Base-by-base conservation (phyloP, 2,888 invertebrate species). In the Hydriomena furcata region DNA sequence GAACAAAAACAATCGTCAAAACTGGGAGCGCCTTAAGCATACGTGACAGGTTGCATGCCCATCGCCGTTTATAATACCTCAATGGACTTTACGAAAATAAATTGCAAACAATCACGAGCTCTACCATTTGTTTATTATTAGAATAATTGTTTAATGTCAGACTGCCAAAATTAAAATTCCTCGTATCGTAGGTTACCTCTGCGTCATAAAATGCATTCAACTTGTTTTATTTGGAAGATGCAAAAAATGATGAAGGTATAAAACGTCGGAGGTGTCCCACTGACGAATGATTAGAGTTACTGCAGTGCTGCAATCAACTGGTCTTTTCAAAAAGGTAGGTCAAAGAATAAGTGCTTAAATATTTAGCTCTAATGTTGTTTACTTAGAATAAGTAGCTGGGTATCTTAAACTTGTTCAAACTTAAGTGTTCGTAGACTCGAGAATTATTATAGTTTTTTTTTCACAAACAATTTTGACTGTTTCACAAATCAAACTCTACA, bases 211-310 rank as follows among this genome's bases (percentile, higher is more conserved):
- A 45, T 48, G 45, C 38, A 43, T 54, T 3, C 64, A 76, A 73
- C 75, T 60, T 58, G 77, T 75, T 74, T 68, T 55, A 45, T 44
- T 55, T 48, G 54, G 64, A 67, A 65, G 21, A 36, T 23, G 55
- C 58, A 46, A 58, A n/a, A n/a, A 42, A 55, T 52, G 52, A 55
- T 48, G 60, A 37, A 21, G 46, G 68, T 76, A 75, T 76, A 76
- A 67, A 76, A 71, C 63, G 60, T 61, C 52, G 46, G 23, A 27
- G 60, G 13, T 24, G 27, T 37, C 7, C 30, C 37, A 44, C 38
- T 30, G 27, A 20, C 36, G 53, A 49, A 66, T 66, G 63, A 67
- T 36, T 65, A 60, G 58, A 46, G 48, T 40, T 34, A 41, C 28
- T 50, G 58, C 53, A 11, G 60, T 62, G 61, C 51, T 60, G n/a